Evolutionary conservation across 2,113 vertebrate species (phyloP).

Genomic region (Anguilla japonica): DNA sequence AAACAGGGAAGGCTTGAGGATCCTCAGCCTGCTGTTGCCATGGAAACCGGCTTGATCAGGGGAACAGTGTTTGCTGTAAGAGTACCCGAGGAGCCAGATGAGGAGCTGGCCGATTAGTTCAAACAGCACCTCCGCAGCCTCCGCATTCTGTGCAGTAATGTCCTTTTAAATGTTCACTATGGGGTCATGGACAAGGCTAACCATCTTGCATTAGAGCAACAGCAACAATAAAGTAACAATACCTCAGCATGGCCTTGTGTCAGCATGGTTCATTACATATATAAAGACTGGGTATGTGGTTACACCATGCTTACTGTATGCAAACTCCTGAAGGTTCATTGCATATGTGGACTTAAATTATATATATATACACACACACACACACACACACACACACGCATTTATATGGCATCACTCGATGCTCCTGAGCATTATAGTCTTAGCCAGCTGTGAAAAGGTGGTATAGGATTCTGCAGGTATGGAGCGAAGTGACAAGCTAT

Average conservation of each 20-base stretch:
- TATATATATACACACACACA: too few relatives aligned
- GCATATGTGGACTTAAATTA: too few relatives aligned
- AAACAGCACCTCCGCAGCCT: slow-evolving; percentile 12
- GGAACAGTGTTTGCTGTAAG: slow-evolving; percentile 54
- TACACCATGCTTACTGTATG: background rate
- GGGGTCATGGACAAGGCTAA: background rate
- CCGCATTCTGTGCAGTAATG: background rate
- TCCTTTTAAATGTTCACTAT: background rate
- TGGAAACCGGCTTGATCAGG: slow-evolving; percentile 40
- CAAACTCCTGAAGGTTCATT: background rate
- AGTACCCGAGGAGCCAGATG: slow-evolving; percentile 36
- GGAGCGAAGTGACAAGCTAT: too few relatives aligned
- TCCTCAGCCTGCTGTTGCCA: slow-evolving; percentile 58
- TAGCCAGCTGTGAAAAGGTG: too few relatives aligned
- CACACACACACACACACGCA: too few relatives aligned
- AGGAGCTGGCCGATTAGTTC: slow-evolving; percentile 8
- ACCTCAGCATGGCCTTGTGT: background rate
- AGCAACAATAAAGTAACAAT: background rate
- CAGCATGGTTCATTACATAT: background rate
- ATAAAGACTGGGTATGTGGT: background rate
- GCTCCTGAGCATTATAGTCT: too few relatives aligned
- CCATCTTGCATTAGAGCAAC: background rate
- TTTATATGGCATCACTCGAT: too few relatives aligned
- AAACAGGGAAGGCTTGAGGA: slow-evolving; percentile 50
- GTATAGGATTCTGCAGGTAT: too few relatives aligned